Conservation (phyloP, 2,888 invertebrate genomes). For the Apamea crenata region DNA sequence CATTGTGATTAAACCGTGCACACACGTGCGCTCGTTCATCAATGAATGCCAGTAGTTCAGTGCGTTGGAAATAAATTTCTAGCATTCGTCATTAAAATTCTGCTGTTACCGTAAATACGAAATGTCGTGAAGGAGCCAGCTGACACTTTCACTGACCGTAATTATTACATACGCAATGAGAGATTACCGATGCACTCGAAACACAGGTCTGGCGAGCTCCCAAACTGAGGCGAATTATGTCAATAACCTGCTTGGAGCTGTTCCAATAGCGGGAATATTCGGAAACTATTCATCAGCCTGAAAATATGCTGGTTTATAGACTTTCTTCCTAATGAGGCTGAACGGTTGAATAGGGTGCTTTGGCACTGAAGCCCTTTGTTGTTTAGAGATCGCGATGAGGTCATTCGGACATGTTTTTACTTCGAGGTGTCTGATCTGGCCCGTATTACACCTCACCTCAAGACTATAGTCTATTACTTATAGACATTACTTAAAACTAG, state of each 20-base stretch:
- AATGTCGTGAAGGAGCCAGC: constrained; percentile 26
- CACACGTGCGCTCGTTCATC: neutral
- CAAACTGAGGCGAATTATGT: constrained; percentile 67
- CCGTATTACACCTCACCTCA: neutral
- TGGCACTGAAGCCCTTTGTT: constrained; percentile 19
- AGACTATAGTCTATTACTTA: neutral
- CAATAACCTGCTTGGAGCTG: constrained; percentile 69
- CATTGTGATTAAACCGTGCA: neutral
- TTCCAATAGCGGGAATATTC: constrained; percentile 64
- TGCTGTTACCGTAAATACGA: neutral
- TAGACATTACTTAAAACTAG: too few relatives aligned
- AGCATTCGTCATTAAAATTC: neutral
- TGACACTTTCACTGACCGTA: constrained; percentile 56
- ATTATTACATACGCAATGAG: constrained; percentile 48
- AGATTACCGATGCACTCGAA: constrained; percentile 58
- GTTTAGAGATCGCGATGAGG: neutral
- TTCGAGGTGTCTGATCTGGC: neutral
- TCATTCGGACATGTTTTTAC: neutral
- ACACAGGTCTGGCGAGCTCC: constrained; percentile 65
- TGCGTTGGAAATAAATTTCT: neutral
- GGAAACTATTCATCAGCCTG: constrained; percentile 42
- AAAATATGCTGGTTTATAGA: constrained; percentile 29
- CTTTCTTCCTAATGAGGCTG: constrained; percentile 52
- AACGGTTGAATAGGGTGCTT: constrained; percentile 22
- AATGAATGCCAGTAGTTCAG: neutral